These are phyloP conservation scores for Cremastinae sp. DNA, from an alignment of 2,888 invertebrate genomes.

Conservation along the genomic window DNA sequence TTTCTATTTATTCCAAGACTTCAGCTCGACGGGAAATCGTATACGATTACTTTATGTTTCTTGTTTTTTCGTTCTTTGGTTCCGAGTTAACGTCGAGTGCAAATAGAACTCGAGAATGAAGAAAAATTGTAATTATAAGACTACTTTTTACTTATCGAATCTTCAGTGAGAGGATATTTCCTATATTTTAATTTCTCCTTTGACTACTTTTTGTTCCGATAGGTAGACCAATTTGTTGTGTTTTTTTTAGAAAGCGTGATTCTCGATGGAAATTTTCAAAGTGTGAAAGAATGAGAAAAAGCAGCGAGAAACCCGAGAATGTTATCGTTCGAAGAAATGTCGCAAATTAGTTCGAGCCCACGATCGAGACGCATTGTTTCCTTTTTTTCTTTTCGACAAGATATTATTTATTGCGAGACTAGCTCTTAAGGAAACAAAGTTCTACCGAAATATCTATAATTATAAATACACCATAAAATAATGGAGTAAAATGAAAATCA, in stretches of 20 bases:
- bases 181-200: constrained; percentile 63
- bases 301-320: constrained; percentile 45
- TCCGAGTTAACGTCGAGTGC: constrained; percentile 36
- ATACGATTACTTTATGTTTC: constrained; percentile 43
- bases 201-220: constrained; percentile 67
- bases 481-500: constrained; percentile 71
- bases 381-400: constrained; percentile 59
- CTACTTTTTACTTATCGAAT: constrained; percentile 23
- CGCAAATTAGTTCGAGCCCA: constrained; percentile 43
- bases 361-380: constrained; percentile 37
- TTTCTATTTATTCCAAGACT: constrained; percentile 49
- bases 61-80: background rate
- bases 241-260: constrained; percentile 56
- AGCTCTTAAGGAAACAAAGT: constrained; percentile 78
- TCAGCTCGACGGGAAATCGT: constrained; percentile 27
- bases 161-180: constrained; percentile 51
- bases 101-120: constrained; percentile 15
- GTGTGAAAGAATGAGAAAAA: constrained; percentile 41
- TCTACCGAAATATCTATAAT: constrained; percentile 79
- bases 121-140: constrained; percentile 39
- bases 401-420: constrained; percentile 77
- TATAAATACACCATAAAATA: constrained; percentile 77
- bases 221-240: constrained; percentile 75
- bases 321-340: no score
- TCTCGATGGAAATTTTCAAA: constrained; percentile 43